phyloP scores from a whole-genome alignment of 2,113 vertebrate genomes.

The Hippocampus barbouri region DNA sequence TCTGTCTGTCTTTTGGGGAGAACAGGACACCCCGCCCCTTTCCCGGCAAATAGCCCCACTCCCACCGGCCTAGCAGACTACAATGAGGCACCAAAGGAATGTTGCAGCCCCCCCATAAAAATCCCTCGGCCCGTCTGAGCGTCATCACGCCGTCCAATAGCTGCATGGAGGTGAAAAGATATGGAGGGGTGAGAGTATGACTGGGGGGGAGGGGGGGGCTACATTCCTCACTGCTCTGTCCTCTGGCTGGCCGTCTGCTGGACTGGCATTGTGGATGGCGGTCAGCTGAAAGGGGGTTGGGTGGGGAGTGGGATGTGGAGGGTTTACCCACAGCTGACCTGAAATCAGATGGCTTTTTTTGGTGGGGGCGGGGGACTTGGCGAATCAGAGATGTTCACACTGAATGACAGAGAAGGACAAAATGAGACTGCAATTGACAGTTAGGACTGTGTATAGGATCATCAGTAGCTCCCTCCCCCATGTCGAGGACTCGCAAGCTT shows the following conservation, averaged over 20 bases:
- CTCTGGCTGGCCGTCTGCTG: constrained; percentile 34
- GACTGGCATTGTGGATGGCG: constrained; percentile 32
- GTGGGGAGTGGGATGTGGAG: background rate
- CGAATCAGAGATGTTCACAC: background rate
- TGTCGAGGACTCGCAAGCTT: background rate
- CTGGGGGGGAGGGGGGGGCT: background rate
- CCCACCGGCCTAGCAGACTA: constrained; percentile 48
- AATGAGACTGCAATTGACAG: background rate
- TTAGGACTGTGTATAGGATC: background rate
- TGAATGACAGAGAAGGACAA: background rate
- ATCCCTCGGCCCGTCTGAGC: constrained; percentile 5
- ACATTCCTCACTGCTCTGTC: constrained; percentile 55
- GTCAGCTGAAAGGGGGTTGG: constrained; percentile 49
- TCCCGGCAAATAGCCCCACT: constrained; percentile 31
- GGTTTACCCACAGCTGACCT: constrained; percentile 62
- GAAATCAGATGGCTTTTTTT: constrained; percentile 50
- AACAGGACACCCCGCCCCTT: constrained; percentile 44
- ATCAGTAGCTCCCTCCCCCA: too few relatives aligned
- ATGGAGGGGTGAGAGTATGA: background rate
- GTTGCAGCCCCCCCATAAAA: constrained; percentile 32
- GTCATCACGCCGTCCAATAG: constrained; percentile 36
- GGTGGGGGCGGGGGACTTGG: background rate
- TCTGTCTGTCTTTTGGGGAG: constrained; percentile 5
- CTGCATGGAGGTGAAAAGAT: constrained; percentile 31
- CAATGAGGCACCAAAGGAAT: constrained; percentile 65